These are phyloP conservation scores for Acanthosepion lycidas DNA, from an alignment of 2,888 invertebrate species.

Conservation along the genomic window DNA sequence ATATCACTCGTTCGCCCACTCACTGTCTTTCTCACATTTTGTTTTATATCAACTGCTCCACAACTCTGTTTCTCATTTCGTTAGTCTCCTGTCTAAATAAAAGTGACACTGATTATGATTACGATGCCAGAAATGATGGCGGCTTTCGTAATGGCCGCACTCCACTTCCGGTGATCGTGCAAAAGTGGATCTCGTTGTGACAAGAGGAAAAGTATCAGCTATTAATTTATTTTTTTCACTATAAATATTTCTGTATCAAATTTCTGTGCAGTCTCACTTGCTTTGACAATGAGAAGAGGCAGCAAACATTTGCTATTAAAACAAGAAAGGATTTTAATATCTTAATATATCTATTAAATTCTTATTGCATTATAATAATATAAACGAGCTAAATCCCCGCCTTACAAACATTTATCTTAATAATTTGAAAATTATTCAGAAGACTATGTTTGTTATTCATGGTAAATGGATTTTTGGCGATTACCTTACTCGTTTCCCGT, in stretches of 20 bases:
- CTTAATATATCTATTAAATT: too few relatives aligned
- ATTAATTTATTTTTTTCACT: not conserved
- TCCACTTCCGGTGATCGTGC: not conserved
- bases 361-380: too few relatives aligned
- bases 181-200: not conserved
- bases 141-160: not conserved
- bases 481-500: too few relatives aligned
- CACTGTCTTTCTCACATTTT: not conserved
- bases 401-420: too few relatives aligned
- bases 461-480: too few relatives aligned
- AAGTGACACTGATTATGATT: slow-evolving; percentile 15
- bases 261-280: not conserved
- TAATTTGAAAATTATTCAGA: too few relatives aligned
- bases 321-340: too few relatives aligned
- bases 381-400: too few relatives aligned
- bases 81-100: not conserved
- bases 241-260: not conserved
- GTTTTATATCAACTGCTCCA: not conserved
- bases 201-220: not conserved
- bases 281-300: not conserved
- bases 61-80: not conserved
- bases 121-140: not conserved
- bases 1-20: too few relatives aligned
- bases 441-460: too few relatives aligned
- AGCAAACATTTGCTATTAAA: too few relatives aligned